Conservation (phyloP, 2,113 vertebrate genomes). For the Nannospalax galili region DNA sequence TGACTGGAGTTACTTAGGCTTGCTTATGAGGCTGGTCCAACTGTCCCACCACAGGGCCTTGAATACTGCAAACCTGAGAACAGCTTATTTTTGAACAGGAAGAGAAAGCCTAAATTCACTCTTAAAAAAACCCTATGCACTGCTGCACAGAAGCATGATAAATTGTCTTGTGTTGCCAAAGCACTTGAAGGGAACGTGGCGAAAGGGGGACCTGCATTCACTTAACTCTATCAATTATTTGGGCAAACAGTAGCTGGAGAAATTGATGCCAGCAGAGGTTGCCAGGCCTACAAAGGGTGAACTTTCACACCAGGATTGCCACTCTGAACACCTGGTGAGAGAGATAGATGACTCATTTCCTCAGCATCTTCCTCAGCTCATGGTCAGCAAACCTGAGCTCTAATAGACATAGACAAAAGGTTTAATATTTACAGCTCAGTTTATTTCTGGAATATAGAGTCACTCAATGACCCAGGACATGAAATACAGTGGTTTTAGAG, state of each 20-base stretch:
- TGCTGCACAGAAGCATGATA: slow-evolving; percentile 70
- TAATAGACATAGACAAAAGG: not conserved
- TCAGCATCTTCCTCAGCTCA: slow-evolving; percentile 4
- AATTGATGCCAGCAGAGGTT: slow-evolving; percentile 37
- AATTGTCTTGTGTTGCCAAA: slow-evolving; percentile 41
- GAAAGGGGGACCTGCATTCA: slow-evolving; percentile 37
- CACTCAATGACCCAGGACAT: not conserved
- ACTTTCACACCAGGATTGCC: not conserved
- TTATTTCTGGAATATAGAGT: slow-evolving; percentile 27
- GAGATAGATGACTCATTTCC: not conserved
- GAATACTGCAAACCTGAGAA: slow-evolving; percentile 2
- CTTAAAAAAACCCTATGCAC: slow-evolving; percentile 39
- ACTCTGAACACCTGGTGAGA: slow-evolving; percentile 51
- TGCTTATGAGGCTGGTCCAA: not conserved
- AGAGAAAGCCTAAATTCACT: slow-evolving; percentile 52
- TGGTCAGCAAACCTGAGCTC: not conserved
- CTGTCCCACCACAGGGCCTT: slow-evolving; percentile 8
- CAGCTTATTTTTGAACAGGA: slow-evolving; percentile 57
- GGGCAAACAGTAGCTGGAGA: slow-evolving; percentile 29
- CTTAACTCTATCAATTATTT: slow-evolving; percentile 59
- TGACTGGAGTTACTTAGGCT: not conserved
- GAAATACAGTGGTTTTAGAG: not conserved
- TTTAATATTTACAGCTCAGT: not conserved
- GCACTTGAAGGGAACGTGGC: slow-evolving; percentile 62
- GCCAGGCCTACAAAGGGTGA: not conserved